A percentile compares a stretch with the other conserved stretches of the same genome.
Evolutionary conservation across 2,888 invertebrate genomes (phyloP).

Genomic region (Orchestes rusci): DNA sequence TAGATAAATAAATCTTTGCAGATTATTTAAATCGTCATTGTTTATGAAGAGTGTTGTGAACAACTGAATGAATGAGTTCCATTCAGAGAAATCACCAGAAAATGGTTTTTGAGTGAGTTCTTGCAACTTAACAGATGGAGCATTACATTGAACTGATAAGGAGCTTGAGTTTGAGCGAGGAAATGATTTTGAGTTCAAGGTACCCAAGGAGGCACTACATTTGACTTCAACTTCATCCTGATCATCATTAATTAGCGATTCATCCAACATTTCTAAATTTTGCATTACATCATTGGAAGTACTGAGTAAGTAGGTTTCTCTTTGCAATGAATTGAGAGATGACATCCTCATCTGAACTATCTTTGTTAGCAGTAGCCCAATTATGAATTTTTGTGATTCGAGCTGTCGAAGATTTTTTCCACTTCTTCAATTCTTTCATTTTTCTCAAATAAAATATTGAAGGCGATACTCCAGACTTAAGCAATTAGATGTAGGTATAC

Average conservation of each 20-base stretch:
- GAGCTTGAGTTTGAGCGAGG: neutral
- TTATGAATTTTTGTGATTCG: too few species aligned
- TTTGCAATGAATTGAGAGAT: neutral
- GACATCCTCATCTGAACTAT: neutral
- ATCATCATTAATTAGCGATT: neutral
- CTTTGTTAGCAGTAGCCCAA: neutral
- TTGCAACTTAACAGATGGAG: neutral
- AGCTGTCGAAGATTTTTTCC: too few species aligned
- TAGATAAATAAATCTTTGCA: conserved; percentile 13
- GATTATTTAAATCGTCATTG: conserved; percentile 7
- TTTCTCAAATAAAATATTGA: too few species aligned
- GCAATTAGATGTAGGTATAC: too few species aligned
- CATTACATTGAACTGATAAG: neutral
- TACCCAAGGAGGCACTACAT: neutral
- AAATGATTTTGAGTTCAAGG: neutral
- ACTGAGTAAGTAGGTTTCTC: neutral
- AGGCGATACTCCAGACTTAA: too few species aligned
- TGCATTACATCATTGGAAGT: neutral
- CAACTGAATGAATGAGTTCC: conserved; percentile 10
- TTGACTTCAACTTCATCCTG: conserved; percentile 1
- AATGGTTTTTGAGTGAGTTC: conserved; percentile 5
- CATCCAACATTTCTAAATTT: conserved; percentile 1
- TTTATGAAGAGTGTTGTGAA: conserved; percentile 8
- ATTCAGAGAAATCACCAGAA: conserved; percentile 6
- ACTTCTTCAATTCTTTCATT: too few species aligned